These are phyloP conservation scores for Nephotettix cincticeps DNA, from an alignment of 1,140 invertebrate genomes.

Conservation along the genomic window DNA sequence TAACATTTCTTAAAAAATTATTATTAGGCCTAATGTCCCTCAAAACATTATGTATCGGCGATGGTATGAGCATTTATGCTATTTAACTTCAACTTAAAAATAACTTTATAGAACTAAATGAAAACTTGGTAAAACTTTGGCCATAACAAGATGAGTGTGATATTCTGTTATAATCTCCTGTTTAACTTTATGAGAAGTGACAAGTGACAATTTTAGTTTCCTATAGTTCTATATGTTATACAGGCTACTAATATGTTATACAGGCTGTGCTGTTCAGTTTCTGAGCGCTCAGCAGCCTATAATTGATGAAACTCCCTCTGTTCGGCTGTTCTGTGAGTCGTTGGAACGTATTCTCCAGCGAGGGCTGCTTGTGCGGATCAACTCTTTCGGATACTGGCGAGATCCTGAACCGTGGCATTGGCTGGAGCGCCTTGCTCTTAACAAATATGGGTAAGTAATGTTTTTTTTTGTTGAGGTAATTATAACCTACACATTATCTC, in stretches of 20 bases:
- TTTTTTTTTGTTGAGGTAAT: no score
- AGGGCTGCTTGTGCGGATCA: conserved; percentile 46
- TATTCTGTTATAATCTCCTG: not conserved
- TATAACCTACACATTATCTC: no score
- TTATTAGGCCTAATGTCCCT: no score
- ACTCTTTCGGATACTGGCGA: conserved; percentile 46
- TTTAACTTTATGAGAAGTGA: not conserved
- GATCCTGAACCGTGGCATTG: conserved; percentile 52
- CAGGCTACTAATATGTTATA: not conserved
- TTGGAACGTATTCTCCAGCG: conserved; percentile 54
- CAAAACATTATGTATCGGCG: no score
- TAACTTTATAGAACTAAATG: not conserved
- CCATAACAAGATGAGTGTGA: not conserved
- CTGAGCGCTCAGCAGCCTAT: conserved; percentile 38
- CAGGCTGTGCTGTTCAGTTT: conserved; percentile 13
- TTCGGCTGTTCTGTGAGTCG: conserved; percentile 49
- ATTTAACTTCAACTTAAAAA: not conserved
- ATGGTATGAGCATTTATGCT: no score
- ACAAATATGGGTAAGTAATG: conserved; percentile 39
- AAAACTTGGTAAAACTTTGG: not conserved
- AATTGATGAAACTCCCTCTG: conserved; percentile 47
- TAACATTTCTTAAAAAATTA: no score
- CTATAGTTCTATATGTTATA: no score
- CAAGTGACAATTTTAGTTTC: no score
- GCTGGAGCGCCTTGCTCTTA: conserved; percentile 49